These are phyloP conservation scores for Sinocyclocheilus maitianheensis DNA, from an alignment of 2,113 vertebrate genomes.

Conservation along the genomic window DNA sequence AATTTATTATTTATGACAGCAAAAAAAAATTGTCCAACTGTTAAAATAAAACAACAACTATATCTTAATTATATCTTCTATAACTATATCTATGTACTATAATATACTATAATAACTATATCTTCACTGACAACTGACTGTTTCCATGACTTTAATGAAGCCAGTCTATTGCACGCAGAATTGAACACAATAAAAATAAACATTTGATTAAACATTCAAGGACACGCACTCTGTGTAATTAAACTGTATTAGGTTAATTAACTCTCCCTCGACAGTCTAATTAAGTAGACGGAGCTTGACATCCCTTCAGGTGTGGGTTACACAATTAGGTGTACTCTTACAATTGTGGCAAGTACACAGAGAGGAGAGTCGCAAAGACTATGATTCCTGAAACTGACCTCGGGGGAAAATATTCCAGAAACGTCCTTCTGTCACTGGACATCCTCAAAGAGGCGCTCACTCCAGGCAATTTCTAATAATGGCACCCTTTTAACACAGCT, in stretches of 20 bases:
- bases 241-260: slow-evolving; percentile 73
- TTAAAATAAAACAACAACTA: background rate
- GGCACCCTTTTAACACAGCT: background rate
- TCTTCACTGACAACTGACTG: background rate
- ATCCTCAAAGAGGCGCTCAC: background rate
- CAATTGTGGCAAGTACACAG: slow-evolving; percentile 27
- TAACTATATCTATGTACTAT: no score
- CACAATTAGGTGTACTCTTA: slow-evolving; percentile 59
- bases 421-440: no score
- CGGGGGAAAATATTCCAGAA: background rate
- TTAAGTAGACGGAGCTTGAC: slow-evolving; percentile 63
- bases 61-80: no score
- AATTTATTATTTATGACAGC: background rate
- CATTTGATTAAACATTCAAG: slow-evolving; percentile 66
- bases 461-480: background rate
- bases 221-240: slow-evolving; percentile 70
- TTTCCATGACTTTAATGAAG: slow-evolving; percentile 25
- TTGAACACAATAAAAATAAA: slow-evolving; percentile 26
- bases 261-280: slow-evolving; percentile 62
- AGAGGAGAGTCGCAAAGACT: slow-evolving; percentile 12
- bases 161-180: slow-evolving; percentile 1
- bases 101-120: no score
- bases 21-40: background rate
- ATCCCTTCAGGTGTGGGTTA: slow-evolving; percentile 67
- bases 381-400: background rate